phyloP scores from a whole-genome alignment of 2,797 vertebrate species.

The Sebastes nivosus region DNA sequence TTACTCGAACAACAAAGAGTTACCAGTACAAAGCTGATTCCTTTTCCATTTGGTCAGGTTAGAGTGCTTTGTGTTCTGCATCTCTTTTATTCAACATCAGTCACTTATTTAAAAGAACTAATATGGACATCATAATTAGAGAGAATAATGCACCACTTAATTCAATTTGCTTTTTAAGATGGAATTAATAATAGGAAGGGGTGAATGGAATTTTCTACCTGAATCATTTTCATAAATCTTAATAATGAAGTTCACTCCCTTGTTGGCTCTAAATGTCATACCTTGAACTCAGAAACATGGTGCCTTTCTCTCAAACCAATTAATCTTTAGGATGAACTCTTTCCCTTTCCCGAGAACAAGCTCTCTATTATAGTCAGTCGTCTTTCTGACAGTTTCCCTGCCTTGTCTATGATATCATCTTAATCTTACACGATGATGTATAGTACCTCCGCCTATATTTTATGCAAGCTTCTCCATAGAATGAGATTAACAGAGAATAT shows the following conservation, averaged over 20 bases:
- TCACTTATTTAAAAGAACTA: slow-evolving; percentile 47
- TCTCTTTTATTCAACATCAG: slow-evolving; percentile 54
- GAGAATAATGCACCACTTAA: slow-evolving; percentile 77
- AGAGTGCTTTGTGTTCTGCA: slow-evolving; percentile 36
- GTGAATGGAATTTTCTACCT: slow-evolving; percentile 73
- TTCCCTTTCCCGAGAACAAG: slow-evolving; percentile 67
- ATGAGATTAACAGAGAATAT: not conserved
- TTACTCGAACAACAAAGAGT: slow-evolving; percentile 47
- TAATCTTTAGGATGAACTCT: slow-evolving; percentile 80
- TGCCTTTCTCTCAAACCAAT: slow-evolving; percentile 80
- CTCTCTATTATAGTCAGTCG: slow-evolving; percentile 56
- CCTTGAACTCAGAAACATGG: slow-evolving; percentile 77
- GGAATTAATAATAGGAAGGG: slow-evolving; percentile 72
- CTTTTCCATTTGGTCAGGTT: slow-evolving; percentile 44
- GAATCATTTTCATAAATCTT: slow-evolving; percentile 83
- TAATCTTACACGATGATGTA: slow-evolving; percentile 21
- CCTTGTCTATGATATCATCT: slow-evolving; percentile 52
- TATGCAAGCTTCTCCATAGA: not conserved
- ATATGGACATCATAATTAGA: slow-evolving; percentile 66
- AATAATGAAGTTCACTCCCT: slow-evolving; percentile 83
- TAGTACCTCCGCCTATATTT: not conserved
- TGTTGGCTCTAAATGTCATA: slow-evolving; percentile 83
- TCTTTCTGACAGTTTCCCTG: slow-evolving; percentile 47
- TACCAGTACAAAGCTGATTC: slow-evolving; percentile 40
- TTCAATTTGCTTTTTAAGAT: slow-evolving; percentile 78